Evolutionary conservation across 2,797 vertebrate species (phyloP), one percentile per base, ranked within the genome.

Genomic region (Adrianichthys oophorus): DNA sequence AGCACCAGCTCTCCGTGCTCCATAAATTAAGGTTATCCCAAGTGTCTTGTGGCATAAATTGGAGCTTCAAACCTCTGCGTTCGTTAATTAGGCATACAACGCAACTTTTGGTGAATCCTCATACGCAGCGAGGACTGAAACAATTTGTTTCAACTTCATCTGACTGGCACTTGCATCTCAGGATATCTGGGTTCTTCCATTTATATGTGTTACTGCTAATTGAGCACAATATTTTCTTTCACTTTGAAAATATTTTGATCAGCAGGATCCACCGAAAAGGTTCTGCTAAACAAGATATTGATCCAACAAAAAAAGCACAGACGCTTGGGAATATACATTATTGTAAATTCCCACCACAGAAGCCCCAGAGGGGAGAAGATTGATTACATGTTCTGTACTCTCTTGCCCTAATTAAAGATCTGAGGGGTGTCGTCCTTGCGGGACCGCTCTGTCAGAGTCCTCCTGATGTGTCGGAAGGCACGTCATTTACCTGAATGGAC

Each of bases 1-100:
- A 96, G 94, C 94, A 93, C 94, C 92, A 95, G 94, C 93, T 96
- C 94, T 95, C 94, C 94, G 91, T 94, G 92, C 93, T 95, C 92
- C 92, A 93, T 91, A 92, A 95, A 96, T 96, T 94, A 95, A 95
- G 95, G 92, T 94, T 91, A 92, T 93, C 92, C 91, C 87, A 86
- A 90, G 93, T 93, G 92, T 92, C 93, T 94, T 87, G 92, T 92
- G 92, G 88, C 89, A 90, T 90, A 92, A 93, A 90, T 89, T 89
- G 90, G 89, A 92, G 91, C 92, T 91, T 92, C 92, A 92, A 90
- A 92, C 93, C 92, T 92, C 82, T 85, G 91, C 76, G 88, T 83
- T 89, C 90, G 89, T 88, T 53, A 86, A 94, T 94, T 94, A 94
- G 93, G 87, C 92, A 90, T 91, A 90, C 85, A 92, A 73, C 64